Evolutionary conservation across 2,797 vertebrate species (phyloP).

Genomic region (Argya squamiceps): DNA sequence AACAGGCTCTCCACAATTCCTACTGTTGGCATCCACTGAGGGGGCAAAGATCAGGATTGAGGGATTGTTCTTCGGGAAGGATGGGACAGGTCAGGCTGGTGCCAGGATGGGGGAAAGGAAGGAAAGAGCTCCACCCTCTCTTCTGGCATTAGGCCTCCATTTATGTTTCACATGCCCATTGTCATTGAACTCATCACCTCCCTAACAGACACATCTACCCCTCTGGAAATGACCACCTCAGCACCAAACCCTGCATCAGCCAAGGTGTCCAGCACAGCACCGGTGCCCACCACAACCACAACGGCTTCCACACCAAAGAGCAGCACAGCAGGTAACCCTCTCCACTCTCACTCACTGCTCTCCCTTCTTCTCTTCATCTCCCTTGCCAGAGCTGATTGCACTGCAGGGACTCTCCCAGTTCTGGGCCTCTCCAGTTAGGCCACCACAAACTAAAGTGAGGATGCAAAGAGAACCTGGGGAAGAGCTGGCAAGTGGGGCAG

Average conservation of each 20-base stretch:
- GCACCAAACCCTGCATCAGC: background rate
- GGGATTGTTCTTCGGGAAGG: rapidly evolving
- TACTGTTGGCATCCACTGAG: rapidly evolving
- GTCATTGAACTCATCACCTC: background rate
- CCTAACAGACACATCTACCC: background rate
- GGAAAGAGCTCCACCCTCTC: background rate
- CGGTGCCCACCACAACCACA: rapidly evolving
- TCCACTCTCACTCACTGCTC: background rate
- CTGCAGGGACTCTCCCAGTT: background rate
- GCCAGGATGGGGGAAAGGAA: background rate
- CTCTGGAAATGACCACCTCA: background rate
- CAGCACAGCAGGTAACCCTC: background rate
- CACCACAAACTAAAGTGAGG: background rate
- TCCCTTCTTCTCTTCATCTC: background rate
- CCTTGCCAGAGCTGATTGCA: background rate
- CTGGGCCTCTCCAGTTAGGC: background rate
- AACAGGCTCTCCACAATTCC: rapidly evolving
- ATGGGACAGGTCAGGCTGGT: rapidly evolving
- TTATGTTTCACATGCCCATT: background rate
- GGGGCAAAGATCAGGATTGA: background rate
- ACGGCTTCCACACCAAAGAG: background rate
- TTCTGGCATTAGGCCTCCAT: background rate
- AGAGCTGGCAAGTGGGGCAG: background rate
- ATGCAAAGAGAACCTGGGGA: background rate
- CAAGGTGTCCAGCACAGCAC: background rate